Evolutionary conservation across 2,113 vertebrate genomes (phyloP).

Genomic region (Pedionomus torquatus): DNA sequence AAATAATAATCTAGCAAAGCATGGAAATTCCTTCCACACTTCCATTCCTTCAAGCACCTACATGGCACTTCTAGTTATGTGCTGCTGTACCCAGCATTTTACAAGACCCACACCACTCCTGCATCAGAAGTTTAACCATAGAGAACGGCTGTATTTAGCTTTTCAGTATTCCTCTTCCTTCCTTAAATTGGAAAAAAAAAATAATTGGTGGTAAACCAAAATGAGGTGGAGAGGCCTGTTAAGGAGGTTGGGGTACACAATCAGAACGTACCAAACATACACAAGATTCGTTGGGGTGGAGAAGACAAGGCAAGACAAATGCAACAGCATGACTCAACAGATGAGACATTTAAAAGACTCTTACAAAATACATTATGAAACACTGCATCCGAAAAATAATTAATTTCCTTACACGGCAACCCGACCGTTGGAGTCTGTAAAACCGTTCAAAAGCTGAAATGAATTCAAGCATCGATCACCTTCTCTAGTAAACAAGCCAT

Average conservation of each 20-base stretch:
- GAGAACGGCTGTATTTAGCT: neutral
- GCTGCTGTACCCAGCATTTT: neutral
- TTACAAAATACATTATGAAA: neutral
- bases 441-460: neutral
- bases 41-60: neutral
- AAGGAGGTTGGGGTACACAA: neutral
- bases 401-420: neutral
- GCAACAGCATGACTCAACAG: neutral
- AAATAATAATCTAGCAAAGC: neutral
- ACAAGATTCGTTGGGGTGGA: neutral
- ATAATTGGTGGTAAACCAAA: neutral
- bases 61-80: rapidly evolving
- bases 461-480: neutral
- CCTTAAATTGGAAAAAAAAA: neutral
- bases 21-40: neutral
- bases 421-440: neutral
- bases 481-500: neutral
- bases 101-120: neutral
- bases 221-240: neutral
- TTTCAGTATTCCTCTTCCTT: neutral
- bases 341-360: neutral
- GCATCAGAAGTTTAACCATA: neutral
- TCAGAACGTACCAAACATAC: neutral
- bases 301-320: neutral
- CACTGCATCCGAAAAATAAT: neutral